Conservation (phyloP, 1,140 invertebrate genomes). For the Mercenaria mercenaria region DNA sequence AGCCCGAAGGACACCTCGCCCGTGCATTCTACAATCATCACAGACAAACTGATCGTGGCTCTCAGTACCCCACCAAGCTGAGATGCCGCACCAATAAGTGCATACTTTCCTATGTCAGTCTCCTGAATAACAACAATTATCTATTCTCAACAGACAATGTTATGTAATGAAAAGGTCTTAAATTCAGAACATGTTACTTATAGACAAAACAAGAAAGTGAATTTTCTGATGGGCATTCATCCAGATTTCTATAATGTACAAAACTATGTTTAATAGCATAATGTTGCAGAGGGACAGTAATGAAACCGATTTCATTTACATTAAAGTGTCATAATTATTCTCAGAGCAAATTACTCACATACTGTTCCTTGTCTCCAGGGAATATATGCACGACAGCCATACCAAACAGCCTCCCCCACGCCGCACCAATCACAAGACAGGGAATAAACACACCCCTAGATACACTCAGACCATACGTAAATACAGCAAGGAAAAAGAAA, state of each 20-base stretch:
- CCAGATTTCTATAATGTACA: too few relatives aligned
- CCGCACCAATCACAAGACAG: slow-evolving; percentile 96
- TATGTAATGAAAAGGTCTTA: too few relatives aligned
- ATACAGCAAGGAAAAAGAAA: slow-evolving; percentile 96
- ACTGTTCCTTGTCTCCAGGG: slow-evolving; percentile 70
- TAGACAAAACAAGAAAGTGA: too few relatives aligned
- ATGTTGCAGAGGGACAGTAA: too few relatives aligned
- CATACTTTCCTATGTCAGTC: slow-evolving; percentile 96
- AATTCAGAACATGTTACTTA: too few relatives aligned
- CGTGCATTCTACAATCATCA: slow-evolving; percentile 98
- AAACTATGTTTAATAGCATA: too few relatives aligned
- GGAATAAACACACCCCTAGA: slow-evolving; percentile 99
- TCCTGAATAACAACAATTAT: slow-evolving; percentile 77
- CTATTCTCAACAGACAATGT: not conserved
- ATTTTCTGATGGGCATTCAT: too few relatives aligned
- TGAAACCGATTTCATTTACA: too few relatives aligned
- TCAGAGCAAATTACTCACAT: too few relatives aligned
- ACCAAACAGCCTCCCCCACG: slow-evolving; percentile 96
- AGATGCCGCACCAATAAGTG: slow-evolving; percentile 97
- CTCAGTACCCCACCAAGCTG: slow-evolving; percentile 98
- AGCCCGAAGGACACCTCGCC: slow-evolving; percentile 97
- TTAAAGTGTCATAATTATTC: too few relatives aligned
- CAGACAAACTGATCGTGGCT: slow-evolving; percentile 98
- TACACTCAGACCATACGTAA: slow-evolving; percentile 97
- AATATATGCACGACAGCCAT: slow-evolving; percentile 90